Conservation (phyloP, 2,797 vertebrate genomes). For the Pipistrellus pygmaeus region DNA sequence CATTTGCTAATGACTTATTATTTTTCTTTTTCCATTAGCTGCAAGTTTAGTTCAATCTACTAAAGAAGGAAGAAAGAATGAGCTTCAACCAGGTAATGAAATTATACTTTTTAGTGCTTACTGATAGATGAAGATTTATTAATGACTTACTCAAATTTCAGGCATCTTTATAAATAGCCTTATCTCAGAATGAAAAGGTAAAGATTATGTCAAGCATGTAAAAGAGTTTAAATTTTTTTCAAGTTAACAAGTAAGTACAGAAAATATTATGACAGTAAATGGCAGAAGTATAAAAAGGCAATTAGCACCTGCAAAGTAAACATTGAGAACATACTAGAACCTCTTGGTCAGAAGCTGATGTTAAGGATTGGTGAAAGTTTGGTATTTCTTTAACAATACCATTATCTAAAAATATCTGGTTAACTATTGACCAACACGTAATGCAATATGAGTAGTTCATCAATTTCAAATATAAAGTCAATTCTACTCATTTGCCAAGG, state of each 20-base stretch:
- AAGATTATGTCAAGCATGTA: background rate
- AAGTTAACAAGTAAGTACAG: slow-evolving; percentile 5
- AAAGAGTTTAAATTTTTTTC: background rate
- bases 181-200: slow-evolving; percentile 46
- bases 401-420: background rate
- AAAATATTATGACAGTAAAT: background rate
- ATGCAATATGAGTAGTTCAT: background rate
- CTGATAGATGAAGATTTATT: slow-evolving; percentile 31
- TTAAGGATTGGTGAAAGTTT: background rate
- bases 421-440: background rate
- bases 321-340: background rate
- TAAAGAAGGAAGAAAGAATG: slow-evolving; percentile 82
- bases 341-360: background rate
- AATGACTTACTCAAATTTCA: slow-evolving; percentile 1
- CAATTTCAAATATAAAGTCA: background rate
- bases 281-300: slow-evolving; percentile 13
- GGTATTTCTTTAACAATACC: background rate
- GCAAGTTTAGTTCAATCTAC: slow-evolving; percentile 86
- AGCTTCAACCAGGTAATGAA: slow-evolving; percentile 87
- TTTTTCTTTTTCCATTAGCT: slow-evolving; percentile 78
- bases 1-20: slow-evolving; percentile 54
- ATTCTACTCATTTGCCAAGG: background rate
- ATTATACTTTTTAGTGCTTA: background rate
- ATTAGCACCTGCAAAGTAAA: background rate
- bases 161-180: slow-evolving; percentile 11